Percentiles rank a stretch among this genome's conserved stretches.
Evolutionary conservation across 2,113 vertebrate genomes (phyloP).

Genomic region (Bos javanicus): DNA sequence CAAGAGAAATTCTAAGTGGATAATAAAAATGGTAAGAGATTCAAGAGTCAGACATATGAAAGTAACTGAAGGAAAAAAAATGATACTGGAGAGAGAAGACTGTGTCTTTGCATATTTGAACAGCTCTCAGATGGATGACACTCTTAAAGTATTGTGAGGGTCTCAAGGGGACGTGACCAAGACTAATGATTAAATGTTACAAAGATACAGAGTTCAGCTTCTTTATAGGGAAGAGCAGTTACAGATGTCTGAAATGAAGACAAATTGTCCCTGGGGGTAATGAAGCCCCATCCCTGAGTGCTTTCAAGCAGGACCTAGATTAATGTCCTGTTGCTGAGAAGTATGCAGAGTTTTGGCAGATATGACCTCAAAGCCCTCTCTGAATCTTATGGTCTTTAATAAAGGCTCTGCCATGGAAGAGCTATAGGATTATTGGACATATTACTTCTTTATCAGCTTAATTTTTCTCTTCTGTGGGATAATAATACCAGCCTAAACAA

Average conservation of each 20-base stretch:
- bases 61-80: not conserved
- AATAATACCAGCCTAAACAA: not conserved
- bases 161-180: not conserved
- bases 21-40: not conserved
- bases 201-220: not conserved
- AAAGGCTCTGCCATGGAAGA: not conserved
- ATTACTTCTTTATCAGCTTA: not conserved
- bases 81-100: not conserved
- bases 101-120: not conserved
- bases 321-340: not conserved
- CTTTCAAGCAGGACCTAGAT: not conserved
- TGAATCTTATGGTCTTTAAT: not conserved
- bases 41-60: not conserved
- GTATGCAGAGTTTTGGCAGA: not conserved
- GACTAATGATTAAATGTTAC: not conserved
- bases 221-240: not conserved
- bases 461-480: not conserved
- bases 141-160: not conserved
- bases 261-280: not conserved
- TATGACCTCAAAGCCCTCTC: not conserved
- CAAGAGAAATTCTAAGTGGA: not conserved
- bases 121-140: not conserved
- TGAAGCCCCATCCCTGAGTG: not conserved
- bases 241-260: conserved; percentile 13
- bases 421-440: not conserved